phyloP scores from a whole-genome alignment of 2,797 vertebrate species.

The Phalloptychus januarius region DNA sequence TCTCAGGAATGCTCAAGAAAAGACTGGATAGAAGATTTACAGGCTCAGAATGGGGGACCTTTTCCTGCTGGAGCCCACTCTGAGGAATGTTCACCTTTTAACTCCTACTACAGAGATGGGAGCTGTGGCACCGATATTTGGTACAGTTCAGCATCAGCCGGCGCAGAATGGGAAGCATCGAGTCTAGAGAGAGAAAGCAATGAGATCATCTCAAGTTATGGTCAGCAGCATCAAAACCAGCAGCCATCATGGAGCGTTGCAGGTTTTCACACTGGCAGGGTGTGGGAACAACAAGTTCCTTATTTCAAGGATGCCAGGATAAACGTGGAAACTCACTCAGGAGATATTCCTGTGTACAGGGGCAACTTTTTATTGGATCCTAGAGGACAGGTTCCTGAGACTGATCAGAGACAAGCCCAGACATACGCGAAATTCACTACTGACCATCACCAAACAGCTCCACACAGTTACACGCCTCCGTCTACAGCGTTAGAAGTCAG shows the following conservation, averaged over 20 bases:
- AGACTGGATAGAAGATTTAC: not conserved
- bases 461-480: conserved; percentile 4
- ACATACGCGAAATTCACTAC: not conserved
- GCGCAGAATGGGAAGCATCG: not conserved
- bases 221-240: conserved; percentile 7
- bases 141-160: conserved; percentile 8
- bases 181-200: not conserved
- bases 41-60: not conserved
- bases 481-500: not conserved
- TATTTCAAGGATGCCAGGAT: conserved; percentile 1
- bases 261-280: not conserved
- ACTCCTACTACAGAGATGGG: not conserved
- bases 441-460: not conserved
- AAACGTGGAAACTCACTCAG: not conserved
- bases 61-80: not conserved
- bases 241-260: not conserved
- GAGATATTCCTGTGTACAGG: not conserved
- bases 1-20: not conserved
- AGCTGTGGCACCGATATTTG: not conserved
- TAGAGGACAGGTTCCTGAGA: not conserved
- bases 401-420: conserved; percentile 1
- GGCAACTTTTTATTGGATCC: not conserved
- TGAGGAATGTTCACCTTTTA: conserved; percentile 2
- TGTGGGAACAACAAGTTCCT: conserved; percentile 7
- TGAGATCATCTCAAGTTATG: not conserved